Conservation (phyloP, 2,113 vertebrate species). For the Microtus ochrogaster region DNA sequence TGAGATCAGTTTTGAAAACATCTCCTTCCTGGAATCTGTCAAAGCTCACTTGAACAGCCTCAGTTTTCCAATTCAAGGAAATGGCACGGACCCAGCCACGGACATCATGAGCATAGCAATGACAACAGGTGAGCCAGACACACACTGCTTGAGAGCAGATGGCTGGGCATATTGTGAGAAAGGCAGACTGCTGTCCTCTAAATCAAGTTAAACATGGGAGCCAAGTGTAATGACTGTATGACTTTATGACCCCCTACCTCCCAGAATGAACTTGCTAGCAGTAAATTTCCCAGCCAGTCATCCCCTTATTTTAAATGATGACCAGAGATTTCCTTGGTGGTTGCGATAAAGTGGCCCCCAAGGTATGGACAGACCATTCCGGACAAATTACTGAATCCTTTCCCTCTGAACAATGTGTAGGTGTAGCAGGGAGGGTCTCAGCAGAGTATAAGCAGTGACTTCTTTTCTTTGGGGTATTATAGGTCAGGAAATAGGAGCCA, state of each 20-base stretch:
- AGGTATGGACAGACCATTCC: neutral
- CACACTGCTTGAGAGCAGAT: neutral
- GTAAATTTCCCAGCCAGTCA: neutral
- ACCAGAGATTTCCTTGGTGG: neutral
- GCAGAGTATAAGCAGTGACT: neutral
- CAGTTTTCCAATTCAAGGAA: conserved; percentile 69
- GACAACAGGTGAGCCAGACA: conserved; percentile 84
- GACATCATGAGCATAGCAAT: conserved; percentile 79
- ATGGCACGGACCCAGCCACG: conserved; percentile 35
- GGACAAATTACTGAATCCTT: neutral
- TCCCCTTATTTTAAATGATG: neutral
- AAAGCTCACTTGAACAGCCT: conserved; percentile 76
- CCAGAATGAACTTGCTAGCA: neutral
- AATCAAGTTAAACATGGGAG: neutral
- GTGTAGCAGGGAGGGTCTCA: neutral
- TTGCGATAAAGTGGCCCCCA: neutral
- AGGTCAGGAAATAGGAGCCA: neutral
- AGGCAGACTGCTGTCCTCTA: neutral
- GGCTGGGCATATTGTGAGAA: neutral
- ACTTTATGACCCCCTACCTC: neutral
- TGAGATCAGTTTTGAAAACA: conserved; percentile 81
- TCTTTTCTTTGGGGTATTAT: neutral
- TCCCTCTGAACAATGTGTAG: neutral
- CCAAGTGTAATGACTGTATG: too few species aligned
- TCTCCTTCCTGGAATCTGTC: conserved; percentile 73